Evolutionary conservation across 2,888 invertebrate genomes (phyloP), one percentile per base, ranked within the genome.

Genomic region (Belgica antarctica): DNA sequence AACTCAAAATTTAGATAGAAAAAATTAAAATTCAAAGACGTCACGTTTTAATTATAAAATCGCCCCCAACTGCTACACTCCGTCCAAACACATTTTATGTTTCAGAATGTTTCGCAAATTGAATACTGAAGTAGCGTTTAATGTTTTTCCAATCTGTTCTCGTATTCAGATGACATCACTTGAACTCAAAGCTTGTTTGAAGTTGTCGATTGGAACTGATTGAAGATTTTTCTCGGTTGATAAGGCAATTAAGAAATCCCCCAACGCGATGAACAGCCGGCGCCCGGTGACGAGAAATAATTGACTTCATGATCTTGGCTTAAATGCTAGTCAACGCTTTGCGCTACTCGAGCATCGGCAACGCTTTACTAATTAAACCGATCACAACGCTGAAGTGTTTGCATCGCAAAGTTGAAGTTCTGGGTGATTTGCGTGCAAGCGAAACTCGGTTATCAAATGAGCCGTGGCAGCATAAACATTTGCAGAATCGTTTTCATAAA

Each of bases 41-140:
- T n/a, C n/a, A n/a, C n/a, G n/a, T n/a, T n/a, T n/a, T n/a, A n/a
- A n/a, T n/a, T n/a, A n/a, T n/a, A n/a, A n/a, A n/a, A n/a, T n/a
- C n/a, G n/a, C n/a, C n/a, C n/a, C n/a, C n/a, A n/a, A n/a, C n/a
- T n/a, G n/a, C n/a, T n/a, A n/a, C n/a, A n/a, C n/a, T n/a, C n/a
- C n/a, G n/a, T n/a, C n/a, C n/a, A n/a, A n/a, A n/a, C n/a, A n/a
- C n/a, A n/a, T n/a, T 17, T 52, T 22, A 52, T 52, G 52, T 12
- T 52, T n/a, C 52, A 22, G 22, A 22, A 22, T 41, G 12, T 52
- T 52, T 52, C 52, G 52, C 52, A 52, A 52, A 52, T 5, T 22
- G 22, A 52, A 52, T 52, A 22, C 17, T 22, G 1, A 52, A 52
- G 52, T 52, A 22, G 17, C 52, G 17, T 17, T 22, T 52, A 22